Evolutionary conservation across 2,888 invertebrate species (phyloP).

Genomic region (Diarsia brunnea): DNA sequence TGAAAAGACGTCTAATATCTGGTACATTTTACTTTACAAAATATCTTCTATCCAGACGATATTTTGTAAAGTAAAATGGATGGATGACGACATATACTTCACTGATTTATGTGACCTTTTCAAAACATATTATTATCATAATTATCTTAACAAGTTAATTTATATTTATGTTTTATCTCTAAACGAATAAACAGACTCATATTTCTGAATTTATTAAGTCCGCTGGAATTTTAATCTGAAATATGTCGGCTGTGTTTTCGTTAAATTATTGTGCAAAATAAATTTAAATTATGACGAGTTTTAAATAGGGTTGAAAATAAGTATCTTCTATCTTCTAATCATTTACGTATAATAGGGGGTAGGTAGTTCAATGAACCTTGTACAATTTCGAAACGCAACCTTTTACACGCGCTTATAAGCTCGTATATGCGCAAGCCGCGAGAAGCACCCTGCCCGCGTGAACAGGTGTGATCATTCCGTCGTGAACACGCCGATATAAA

Average conservation of each 20-base stretch:
- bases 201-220: slow-evolving; percentile 16
- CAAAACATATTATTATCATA: background rate
- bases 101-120: background rate
- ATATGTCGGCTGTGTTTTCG: slow-evolving; percentile 14
- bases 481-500: background rate
- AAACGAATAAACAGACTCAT: slow-evolving; percentile 13
- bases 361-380: background rate
- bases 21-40: too few species aligned
- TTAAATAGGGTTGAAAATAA: background rate
- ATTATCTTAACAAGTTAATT: background rate
- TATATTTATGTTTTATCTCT: background rate
- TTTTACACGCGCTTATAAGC: background rate
- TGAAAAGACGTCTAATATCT: background rate
- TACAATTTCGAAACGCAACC: background rate
- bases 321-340: background rate
- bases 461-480: too few species aligned
- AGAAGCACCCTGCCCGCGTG: too few species aligned
- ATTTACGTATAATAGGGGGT: background rate
- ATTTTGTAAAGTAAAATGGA: too few species aligned
- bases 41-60: background rate
- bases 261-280: slow-evolving; percentile 6
- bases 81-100: background rate
- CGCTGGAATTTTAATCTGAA: background rate
- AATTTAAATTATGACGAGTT: slow-evolving; percentile 21
- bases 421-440: background rate